Evolutionary conservation across 2,888 invertebrate species (phyloP), one percentile per base, ranked within the genome.

Genomic region (Drosophila neonasuta): DNA sequence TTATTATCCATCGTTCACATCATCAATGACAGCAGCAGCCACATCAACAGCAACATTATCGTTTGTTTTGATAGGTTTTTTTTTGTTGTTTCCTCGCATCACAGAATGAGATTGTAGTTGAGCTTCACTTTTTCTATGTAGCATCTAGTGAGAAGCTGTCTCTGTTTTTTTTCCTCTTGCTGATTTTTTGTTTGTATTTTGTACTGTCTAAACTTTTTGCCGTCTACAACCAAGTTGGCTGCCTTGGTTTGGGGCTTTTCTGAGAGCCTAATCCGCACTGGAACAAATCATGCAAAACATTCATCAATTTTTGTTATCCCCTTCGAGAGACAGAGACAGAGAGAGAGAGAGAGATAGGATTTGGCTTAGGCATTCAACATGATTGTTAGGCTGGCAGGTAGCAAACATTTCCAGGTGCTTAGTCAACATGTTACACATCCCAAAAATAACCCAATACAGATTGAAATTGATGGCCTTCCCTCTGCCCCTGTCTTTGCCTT

Each of bases 11-110:
- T 68, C 72, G 62, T 57, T 74, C 74, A 68, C 79, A 72, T 77
- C 79, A 81, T 79, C 74, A 78, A 67, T 67, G 67, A 57, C 68
- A 60, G 62, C 69, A 61, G 44, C 70, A 62, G 44, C 50, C 39
- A 45, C 63, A 50, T 45, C 51, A 51, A 32, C 70, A 57, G 62
- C 49, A 56, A 71, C 73, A 82, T 83, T 80, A 82, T 82, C 86
- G 86, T 82, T 80, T 78, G 67, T 83, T 85, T 82, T 85, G 76
- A 85, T 85, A 69, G 78, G 68, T 68, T 78, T 69, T 60, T 48
- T 65, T 58, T 56, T 24, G 24, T 24, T 24, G 24, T 24, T 49
- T 52, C 42, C 32, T 54, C 30, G n/a, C 24, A 45, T 50, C 20
- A 2, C 24, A 30, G 67, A 7, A 32, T 34, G 24, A 63, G 54